Evolutionary conservation across 2,797 vertebrate genomes (phyloP).

Genomic region (Tolypeutes matacus): DNA sequence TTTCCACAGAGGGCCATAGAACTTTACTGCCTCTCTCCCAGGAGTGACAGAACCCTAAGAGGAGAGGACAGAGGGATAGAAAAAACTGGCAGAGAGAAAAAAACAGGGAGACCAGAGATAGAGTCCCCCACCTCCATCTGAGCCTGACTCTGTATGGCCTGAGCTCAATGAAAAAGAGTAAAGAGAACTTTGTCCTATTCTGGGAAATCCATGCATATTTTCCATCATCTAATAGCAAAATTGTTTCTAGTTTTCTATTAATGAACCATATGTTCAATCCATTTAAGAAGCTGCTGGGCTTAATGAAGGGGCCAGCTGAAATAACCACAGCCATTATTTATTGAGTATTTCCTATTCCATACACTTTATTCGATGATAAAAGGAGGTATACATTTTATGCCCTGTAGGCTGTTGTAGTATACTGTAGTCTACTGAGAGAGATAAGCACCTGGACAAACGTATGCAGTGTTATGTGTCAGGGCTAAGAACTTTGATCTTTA

Average conservation of each 20-base stretch:
- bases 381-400: neutral
- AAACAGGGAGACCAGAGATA: neutral
- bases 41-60: neutral
- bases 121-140: neutral
- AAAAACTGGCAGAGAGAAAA: neutral
- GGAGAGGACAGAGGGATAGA: neutral
- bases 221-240: neutral
- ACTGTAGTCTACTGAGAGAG: neutral
- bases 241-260: neutral
- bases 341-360: neutral
- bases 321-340: neutral
- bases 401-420: neutral
- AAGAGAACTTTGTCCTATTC: neutral
- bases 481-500: neutral
- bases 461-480: neutral
- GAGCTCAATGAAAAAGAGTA: neutral
- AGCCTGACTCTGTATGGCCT: neutral
- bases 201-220: neutral
- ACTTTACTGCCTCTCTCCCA: neutral
- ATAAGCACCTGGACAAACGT: neutral
- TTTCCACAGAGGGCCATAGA: neutral
- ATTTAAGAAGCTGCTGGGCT: neutral
- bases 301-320: neutral
- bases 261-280: neutral
- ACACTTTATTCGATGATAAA: neutral